These are phyloP conservation scores for Ceratina calcarata DNA, from an alignment of 1,140 invertebrate species.

Conservation along the genomic window DNA sequence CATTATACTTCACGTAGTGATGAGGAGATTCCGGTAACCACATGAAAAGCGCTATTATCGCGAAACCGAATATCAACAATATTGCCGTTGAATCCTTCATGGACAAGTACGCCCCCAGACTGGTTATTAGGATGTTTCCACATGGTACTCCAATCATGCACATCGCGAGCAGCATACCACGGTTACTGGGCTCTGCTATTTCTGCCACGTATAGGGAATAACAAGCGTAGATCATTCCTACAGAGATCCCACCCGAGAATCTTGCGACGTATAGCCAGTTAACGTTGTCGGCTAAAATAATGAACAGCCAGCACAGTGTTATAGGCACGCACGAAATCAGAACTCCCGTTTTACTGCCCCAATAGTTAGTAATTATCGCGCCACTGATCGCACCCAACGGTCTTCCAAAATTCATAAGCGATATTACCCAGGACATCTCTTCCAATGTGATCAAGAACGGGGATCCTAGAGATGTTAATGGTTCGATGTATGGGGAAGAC, in stretches of 20 bases:
- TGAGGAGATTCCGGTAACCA: slow-evolving; percentile 88
- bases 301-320: slow-evolving; percentile 84
- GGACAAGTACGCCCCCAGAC: slow-evolving; percentile 83
- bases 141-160: slow-evolving; percentile 77
- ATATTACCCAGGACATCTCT: slow-evolving; percentile 85
- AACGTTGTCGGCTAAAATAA: slow-evolving; percentile 80
- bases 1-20: slow-evolving; percentile 82
- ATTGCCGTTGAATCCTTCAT: slow-evolving; percentile 82
- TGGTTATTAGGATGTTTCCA: slow-evolving; percentile 86
- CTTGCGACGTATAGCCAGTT: slow-evolving; percentile 81
- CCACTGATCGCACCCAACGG: slow-evolving; percentile 75
- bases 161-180: slow-evolving; percentile 84
- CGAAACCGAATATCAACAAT: slow-evolving; percentile 80
- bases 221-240: slow-evolving; percentile 85
- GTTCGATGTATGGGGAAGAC: slow-evolving; percentile 81
- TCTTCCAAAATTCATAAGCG: slow-evolving; percentile 81
- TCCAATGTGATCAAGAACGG: slow-evolving; percentile 81
- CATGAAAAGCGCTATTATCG: slow-evolving; percentile 83
- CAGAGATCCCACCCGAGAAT: slow-evolving; percentile 83
- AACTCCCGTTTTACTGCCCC: slow-evolving; percentile 86
- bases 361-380: slow-evolving; percentile 74
- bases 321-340: slow-evolving; percentile 83
- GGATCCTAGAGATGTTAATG: slow-evolving; percentile 78
- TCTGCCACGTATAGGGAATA: slow-evolving; percentile 86
- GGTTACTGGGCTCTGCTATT: slow-evolving; percentile 83